phyloP scores from a whole-genome alignment of 2,888 invertebrate species.

The Didymodactylos carnosus region DNA sequence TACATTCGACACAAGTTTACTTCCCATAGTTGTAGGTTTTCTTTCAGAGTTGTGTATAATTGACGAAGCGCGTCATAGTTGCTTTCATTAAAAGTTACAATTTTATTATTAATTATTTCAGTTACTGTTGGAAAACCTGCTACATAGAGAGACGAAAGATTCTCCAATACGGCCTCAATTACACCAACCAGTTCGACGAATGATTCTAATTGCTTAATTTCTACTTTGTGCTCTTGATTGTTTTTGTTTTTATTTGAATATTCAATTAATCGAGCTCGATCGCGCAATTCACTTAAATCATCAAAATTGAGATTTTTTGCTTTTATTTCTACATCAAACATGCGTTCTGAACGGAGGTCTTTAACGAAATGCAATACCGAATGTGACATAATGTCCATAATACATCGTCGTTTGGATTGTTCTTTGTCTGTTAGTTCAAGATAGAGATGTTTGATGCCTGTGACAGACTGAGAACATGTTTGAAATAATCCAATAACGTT shows the following conservation, averaged over 20 bases:
- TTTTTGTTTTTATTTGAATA: no score
- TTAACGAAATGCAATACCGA: background rate
- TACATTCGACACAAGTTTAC: no score
- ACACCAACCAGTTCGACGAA: no score
- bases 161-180: background rate
- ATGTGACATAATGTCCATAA: background rate
- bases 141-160: background rate
- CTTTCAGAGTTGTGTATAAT: no score
- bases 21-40: no score
- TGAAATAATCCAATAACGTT: background rate
- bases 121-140: background rate
- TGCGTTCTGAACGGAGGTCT: background rate
- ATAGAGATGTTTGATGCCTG: background rate
- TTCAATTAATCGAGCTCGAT: background rate
- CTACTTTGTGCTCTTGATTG: no score
- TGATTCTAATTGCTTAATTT: no score
- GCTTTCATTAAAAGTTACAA: no score
- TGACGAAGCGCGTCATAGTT: no score
- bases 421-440: background rate
- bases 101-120: no score
- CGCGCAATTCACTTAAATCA: background rate
- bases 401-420: background rate
- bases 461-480: background rate
- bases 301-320: background rate
- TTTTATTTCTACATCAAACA: background rate